phyloP scores from a whole-genome alignment of 1,140 invertebrate genomes.

The Agrilus planipennis region DNA sequence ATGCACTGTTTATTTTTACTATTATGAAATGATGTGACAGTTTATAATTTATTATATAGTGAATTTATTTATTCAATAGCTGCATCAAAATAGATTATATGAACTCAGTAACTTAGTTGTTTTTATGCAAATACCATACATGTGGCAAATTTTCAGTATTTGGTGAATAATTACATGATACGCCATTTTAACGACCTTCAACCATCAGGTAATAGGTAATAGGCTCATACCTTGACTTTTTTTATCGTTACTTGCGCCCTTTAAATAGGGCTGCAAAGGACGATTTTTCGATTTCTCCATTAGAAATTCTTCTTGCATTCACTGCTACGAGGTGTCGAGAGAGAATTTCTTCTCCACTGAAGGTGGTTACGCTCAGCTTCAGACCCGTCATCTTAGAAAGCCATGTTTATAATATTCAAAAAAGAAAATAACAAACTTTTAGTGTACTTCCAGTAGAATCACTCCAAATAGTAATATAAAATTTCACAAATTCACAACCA shows the following conservation, averaged over 20 bases:
- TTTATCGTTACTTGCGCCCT: constrained; percentile 58
- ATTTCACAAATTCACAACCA: constrained; percentile 7
- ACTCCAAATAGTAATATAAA: constrained; percentile 36
- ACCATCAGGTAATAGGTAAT: no score
- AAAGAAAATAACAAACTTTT: constrained; percentile 38
- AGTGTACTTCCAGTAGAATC: constrained; percentile 35
- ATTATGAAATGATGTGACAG: no score
- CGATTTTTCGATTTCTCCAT: constrained; percentile 67
- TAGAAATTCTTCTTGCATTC: constrained; percentile 33
- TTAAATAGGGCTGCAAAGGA: constrained; percentile 46
- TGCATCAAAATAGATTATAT: no score
- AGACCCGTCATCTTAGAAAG: constrained; percentile 67
- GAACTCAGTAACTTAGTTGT: no score
- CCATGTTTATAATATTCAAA: constrained; percentile 55
- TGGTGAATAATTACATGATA: no score
- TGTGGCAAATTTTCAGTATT: no score
- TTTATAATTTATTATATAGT: no score
- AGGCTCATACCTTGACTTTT: constrained; percentile 54
- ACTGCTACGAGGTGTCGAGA: constrained; percentile 29
- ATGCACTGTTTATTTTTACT: no score
- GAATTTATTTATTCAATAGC: no score
- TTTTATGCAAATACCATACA: no score
- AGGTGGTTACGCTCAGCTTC: constrained; percentile 51
- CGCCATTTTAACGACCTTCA: constrained; percentile 3
- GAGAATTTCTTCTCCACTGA: constrained; percentile 52